Conservation (phyloP, 2,888 invertebrate species). For the Eulithis prunata region DNA sequence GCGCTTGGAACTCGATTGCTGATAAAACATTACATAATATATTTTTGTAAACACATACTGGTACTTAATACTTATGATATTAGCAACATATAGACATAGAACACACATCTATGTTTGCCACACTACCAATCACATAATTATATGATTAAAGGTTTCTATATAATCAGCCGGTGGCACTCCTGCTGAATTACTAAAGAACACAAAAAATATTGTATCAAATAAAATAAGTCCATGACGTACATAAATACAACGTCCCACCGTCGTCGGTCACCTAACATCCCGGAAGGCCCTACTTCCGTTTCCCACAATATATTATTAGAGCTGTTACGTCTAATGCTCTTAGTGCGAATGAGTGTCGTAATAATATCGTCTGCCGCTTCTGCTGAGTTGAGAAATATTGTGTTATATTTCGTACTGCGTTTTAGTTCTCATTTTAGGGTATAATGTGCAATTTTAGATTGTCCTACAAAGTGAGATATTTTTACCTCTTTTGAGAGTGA, state of each 20-base stretch:
- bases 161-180: too few species aligned
- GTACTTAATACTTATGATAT: too few species aligned
- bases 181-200: neutral
- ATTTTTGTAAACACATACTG: too few species aligned
- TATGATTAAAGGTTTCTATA: too few species aligned
- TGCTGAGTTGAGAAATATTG: constrained; percentile 25
- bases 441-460: neutral
- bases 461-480: too few species aligned
- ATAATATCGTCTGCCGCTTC: constrained; percentile 28
- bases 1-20: too few species aligned
- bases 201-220: constrained; percentile 12
- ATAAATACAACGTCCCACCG: neutral
- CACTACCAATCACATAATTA: too few species aligned
- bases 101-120: too few species aligned
- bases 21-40: too few species aligned
- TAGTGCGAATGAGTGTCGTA: constrained; percentile 42
- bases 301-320: constrained; percentile 42
- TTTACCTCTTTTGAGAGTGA: too few species aligned
- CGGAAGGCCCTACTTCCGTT: constrained; percentile 27
- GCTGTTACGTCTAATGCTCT: constrained; percentile 46
- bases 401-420: constrained; percentile 17
- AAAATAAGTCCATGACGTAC: neutral
- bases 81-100: too few species aligned
- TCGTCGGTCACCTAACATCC: constrained; percentile 28
- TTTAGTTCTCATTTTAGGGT: constrained; percentile 11